These are phyloP conservation scores for Drosophila tanythrix DNA, from an alignment of 2,888 invertebrate species.

Conservation along the genomic window DNA sequence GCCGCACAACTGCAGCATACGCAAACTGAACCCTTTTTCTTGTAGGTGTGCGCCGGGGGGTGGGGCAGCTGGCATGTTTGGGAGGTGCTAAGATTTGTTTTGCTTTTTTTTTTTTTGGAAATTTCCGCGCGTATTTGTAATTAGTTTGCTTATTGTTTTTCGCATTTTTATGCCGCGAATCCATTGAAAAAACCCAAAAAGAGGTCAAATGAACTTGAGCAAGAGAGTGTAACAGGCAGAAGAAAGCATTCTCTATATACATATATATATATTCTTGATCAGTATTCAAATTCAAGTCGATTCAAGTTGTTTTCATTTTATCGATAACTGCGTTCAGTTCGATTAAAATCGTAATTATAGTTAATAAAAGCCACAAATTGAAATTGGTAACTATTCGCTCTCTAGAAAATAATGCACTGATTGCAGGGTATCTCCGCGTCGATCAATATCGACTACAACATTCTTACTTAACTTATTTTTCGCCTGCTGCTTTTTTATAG, in stretches of 20 bases:
- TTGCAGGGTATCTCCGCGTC: not conserved
- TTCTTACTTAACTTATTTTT: not conserved
- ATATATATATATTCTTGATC: not conserved
- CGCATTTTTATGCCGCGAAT: not conserved
- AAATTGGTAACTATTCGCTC: not conserved
- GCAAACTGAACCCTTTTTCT: constrained; percentile 61
- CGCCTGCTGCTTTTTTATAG: not conserved
- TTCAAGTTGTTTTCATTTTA: not conserved
- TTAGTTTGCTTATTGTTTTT: constrained; percentile 74
- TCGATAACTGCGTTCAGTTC: not conserved
- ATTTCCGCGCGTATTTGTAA: constrained; percentile 78
- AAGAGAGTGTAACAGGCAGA: not conserved
- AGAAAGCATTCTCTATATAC: not conserved
- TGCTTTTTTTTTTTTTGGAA: constrained; percentile 42
- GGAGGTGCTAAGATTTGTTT: not conserved
- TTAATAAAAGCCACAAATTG: not conserved
- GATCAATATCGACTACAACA: not conserved
- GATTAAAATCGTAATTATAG: not conserved
- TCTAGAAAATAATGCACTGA: too few relatives aligned
- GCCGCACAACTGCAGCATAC: constrained; percentile 22
- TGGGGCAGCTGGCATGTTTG: not conserved
- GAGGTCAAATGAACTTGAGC: not conserved
- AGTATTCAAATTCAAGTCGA: not conserved
- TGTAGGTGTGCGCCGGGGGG: constrained; percentile 1
- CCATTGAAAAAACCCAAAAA: not conserved